Evolutionary conservation across 2,888 invertebrate genomes (phyloP).

Genomic region (Eilema depressum): DNA sequence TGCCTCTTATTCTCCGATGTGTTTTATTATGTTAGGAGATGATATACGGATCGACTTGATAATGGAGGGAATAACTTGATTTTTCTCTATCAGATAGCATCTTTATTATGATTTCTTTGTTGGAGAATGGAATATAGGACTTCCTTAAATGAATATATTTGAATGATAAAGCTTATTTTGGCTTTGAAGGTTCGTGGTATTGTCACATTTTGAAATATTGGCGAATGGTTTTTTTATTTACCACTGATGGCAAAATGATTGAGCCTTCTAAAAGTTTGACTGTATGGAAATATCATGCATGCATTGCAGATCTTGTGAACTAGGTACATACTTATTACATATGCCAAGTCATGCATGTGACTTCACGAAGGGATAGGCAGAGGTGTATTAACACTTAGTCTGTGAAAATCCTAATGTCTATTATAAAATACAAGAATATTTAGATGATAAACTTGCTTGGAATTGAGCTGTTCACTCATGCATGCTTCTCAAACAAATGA

Average conservation of each 20-base stretch:
- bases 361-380: too few relatives aligned
- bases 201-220: slow-evolving; percentile 1
- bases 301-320: neutral
- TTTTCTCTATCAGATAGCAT: slow-evolving; percentile 22
- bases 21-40: slow-evolving; percentile 51
- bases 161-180: neutral
- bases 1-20: slow-evolving; percentile 43
- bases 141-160: slow-evolving; percentile 6
- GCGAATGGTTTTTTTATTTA: neutral
- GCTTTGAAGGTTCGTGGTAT: neutral
- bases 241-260: neutral
- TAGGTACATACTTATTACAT: too few relatives aligned
- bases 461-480: too few relatives aligned
- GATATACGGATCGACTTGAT: slow-evolving; percentile 41
- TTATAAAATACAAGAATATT: too few relatives aligned
- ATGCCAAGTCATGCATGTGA: too few relatives aligned
- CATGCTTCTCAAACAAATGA: too few relatives aligned
- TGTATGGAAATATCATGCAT: neutral
- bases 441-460: too few relatives aligned
- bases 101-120: slow-evolving; percentile 26
- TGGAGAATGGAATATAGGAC: neutral
- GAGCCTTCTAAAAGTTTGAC: neutral
- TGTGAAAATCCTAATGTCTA: too few relatives aligned
- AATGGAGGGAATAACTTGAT: slow-evolving; percentile 27
- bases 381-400: too few relatives aligned